Evolutionary conservation across 2,888 invertebrate species (phyloP), one percentile per base, ranked within the genome.

Genomic region (Temnothorax ravouxi): DNA sequence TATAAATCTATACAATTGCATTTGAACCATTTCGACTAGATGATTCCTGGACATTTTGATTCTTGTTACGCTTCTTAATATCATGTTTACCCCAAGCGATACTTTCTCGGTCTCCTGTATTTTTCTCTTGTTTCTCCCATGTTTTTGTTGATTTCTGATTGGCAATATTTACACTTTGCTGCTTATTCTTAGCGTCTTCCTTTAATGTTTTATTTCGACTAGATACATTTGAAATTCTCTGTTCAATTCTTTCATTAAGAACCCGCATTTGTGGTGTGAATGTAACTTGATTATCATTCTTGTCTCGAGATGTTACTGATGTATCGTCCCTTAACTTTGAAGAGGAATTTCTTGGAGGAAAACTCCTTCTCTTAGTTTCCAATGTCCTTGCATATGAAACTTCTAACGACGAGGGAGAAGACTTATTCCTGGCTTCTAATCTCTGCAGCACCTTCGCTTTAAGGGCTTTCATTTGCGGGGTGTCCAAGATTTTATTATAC

Each of bases 241-340:
- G 61, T 25, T 91, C 69, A 6, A 91, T 74, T 83, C 89, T 92
- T 41, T 91, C 88, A 67, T 85, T 54, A 34, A 92, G 18, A 18
- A 81, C 80, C 67, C 77, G 82, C 92, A 93, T 93, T 74, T 93
- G 92, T n/a, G 92, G 91, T 0, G 93, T 93, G 9, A 38, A 71
- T 41, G 29, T 9, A 8, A 5, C 15, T 25, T 75, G 44, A 29
- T 44, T 72, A 29, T 54, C 13, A 34, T 25, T 82, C 47, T 74
- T 52, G 29, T 47, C 0, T 2, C 41, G 41, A 25, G 64, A 29
- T 5, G 0, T 4, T 1, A 15, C n/a, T 11, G 62, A 18, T 21
- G 25, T 61, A 3, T 29, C 11, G 29, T 47, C 25, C 2, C 8
- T 66, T 4, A 18, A 18, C 0, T 8, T 52, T 5, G 38, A 0